These are phyloP conservation scores for Lutjanus campechanus DNA, from an alignment of 2,797 vertebrate genomes.

Conservation along the genomic window DNA sequence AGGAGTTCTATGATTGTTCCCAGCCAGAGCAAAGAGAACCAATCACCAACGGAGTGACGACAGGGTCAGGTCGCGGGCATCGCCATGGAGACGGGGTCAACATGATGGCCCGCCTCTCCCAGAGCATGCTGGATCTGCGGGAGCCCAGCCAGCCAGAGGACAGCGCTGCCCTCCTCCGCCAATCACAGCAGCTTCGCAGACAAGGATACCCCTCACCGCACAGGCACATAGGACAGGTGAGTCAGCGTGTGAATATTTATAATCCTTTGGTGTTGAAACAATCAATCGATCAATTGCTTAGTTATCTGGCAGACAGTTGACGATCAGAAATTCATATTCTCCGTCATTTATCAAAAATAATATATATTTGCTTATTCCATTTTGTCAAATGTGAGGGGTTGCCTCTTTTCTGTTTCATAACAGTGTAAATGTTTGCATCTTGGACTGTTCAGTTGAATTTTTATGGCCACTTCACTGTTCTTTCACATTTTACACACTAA, in stretches of 20 bases:
- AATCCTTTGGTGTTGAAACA: background rate
- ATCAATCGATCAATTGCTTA: background rate
- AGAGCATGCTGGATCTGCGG: slow-evolving; percentile 87
- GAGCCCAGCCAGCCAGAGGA: slow-evolving; percentile 69
- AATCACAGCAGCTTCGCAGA: slow-evolving; percentile 77
- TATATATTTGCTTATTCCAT: background rate
- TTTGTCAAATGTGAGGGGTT: background rate
- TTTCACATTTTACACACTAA: no score
- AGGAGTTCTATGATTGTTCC: slow-evolving; percentile 90
- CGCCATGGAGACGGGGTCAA: slow-evolving; percentile 83
- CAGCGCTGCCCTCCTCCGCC: slow-evolving; percentile 76
- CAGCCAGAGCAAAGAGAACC: slow-evolving; percentile 54
- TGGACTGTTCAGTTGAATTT: background rate
- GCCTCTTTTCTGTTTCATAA: background rate
- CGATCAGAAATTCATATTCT: background rate
- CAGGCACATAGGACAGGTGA: slow-evolving; percentile 81
- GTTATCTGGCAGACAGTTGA: background rate
- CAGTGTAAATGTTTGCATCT: background rate
- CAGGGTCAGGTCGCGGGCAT: slow-evolving; percentile 72
- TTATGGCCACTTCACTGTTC: no score
- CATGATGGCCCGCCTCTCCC: slow-evolving; percentile 88
- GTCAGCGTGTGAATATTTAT: background rate
- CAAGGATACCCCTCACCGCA: slow-evolving; percentile 68
- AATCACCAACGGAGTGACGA: slow-evolving; percentile 77
- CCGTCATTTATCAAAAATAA: background rate